These are phyloP conservation scores for Bembecia ichneumoniformis DNA, from an alignment of 2,888 invertebrate species.

Conservation along the genomic window DNA sequence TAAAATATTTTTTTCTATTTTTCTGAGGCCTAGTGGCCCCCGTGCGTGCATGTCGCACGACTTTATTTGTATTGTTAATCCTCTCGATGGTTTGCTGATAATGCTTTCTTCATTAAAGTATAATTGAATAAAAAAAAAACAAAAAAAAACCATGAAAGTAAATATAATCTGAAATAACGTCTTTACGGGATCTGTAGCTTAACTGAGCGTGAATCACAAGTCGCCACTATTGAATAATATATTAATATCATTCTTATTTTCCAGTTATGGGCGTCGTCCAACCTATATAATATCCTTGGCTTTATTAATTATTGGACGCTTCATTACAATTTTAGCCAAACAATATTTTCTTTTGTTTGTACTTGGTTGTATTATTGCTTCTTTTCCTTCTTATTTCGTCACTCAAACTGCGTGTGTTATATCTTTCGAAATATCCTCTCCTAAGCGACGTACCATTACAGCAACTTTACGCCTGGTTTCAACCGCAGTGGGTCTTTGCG, in stretches of 20 bases:
- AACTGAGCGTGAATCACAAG: no score
- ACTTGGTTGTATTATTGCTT: slow-evolving; percentile 32
- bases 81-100: no score
- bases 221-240: no score
- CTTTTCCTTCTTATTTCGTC: slow-evolving; percentile 38
- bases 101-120: no score
- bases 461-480: slow-evolving; percentile 30
- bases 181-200: no score
- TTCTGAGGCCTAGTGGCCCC: no score
- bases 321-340: slow-evolving; percentile 29
- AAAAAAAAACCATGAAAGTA: no score
- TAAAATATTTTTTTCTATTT: no score
- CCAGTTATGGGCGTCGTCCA: slow-evolving; percentile 43
- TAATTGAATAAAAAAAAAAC: no score
- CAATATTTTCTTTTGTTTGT: slow-evolving; percentile 30
- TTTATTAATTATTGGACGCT: slow-evolving; percentile 34
- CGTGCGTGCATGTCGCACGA: no score
- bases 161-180: no score
- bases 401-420: slow-evolving; percentile 34
- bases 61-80: no score
- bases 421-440: slow-evolving; percentile 43
- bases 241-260: slow-evolving; percentile 9
- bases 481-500: slow-evolving; percentile 29
- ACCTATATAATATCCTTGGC: slow-evolving; percentile 31
- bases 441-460: slow-evolving; percentile 28